Conservation (phyloP, 2,113 vertebrate genomes). For the Thermophis baileyi region DNA sequence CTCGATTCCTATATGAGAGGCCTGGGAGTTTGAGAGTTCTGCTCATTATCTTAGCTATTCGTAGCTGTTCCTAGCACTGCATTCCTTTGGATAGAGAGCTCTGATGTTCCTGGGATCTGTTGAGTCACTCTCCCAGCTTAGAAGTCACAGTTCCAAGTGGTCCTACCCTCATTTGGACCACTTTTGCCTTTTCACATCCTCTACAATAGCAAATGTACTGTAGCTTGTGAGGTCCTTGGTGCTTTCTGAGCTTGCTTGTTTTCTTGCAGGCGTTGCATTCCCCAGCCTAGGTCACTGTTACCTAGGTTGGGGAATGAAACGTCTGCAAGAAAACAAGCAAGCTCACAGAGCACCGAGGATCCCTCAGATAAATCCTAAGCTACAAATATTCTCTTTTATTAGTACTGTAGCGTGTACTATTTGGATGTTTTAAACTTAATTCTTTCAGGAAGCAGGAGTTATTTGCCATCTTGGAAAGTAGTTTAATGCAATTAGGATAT, state of each 20-base stretch:
- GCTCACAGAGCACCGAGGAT: neutral
- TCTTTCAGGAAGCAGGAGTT: neutral
- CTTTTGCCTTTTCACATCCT: neutral
- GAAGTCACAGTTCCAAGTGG: neutral
- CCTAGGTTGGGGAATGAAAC: neutral
- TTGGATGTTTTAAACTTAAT: neutral
- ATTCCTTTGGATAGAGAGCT: neutral
- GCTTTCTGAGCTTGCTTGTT: neutral
- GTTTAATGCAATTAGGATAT: neutral
- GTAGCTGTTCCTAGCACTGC: neutral
- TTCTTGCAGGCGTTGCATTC: neutral
- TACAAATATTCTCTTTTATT: neutral
- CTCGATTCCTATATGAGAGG: neutral
- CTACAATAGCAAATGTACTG: neutral
- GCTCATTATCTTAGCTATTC: neutral
- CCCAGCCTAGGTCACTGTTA: neutral
- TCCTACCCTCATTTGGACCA: neutral
- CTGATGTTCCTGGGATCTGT: neutral
- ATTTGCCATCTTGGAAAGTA: neutral
- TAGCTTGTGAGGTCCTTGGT: neutral
- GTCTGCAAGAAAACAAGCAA: neutral
- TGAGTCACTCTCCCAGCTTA: neutral
- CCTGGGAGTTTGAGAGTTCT: neutral
- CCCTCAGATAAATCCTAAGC: neutral
- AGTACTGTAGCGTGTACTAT: neutral